phyloP scores from a whole-genome alignment of 2,888 invertebrate species.

The Electrophaes corylata region DNA sequence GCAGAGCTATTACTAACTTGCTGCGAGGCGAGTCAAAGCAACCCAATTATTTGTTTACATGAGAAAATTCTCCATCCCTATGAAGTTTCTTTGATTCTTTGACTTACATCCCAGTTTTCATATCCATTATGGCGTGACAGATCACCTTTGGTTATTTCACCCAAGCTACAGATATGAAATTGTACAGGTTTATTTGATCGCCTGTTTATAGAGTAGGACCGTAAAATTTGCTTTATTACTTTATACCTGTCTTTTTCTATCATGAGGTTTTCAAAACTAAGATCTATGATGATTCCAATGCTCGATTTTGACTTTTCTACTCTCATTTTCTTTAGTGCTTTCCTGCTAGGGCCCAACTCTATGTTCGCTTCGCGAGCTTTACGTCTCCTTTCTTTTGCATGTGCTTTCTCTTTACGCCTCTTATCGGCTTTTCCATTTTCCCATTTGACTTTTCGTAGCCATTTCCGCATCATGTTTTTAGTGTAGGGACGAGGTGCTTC shows the following conservation, averaged over 20 bases:
- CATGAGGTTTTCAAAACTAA: constrained; percentile 97
- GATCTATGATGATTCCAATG: constrained; percentile 91
- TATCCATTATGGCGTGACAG: constrained; percentile 94
- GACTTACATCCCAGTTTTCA: constrained; percentile 95
- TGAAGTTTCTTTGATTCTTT: not conserved
- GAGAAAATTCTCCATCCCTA: not conserved
- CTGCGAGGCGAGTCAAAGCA: too few relatives aligned
- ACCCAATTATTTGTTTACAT: too few relatives aligned
- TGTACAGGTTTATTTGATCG: constrained; percentile 91
- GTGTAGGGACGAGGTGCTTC: constrained; percentile 77
- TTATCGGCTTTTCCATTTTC: constrained; percentile 87
- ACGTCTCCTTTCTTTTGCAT: constrained; percentile 87
- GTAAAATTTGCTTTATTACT: constrained; percentile 94
- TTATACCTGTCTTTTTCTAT: constrained; percentile 94
- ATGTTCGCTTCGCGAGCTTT: constrained; percentile 89
- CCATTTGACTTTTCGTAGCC: constrained; percentile 89
- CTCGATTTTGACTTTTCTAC: constrained; percentile 88
- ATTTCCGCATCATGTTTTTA: constrained; percentile 88
- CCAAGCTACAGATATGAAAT: constrained; percentile 92
- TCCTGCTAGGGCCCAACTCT: constrained; percentile 90
- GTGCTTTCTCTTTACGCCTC: constrained; percentile 88
- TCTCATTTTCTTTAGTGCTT: constrained; percentile 89
- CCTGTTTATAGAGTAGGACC: constrained; percentile 96
- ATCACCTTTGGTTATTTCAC: constrained; percentile 88
- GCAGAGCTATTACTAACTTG: too few relatives aligned